phyloP scores from a whole-genome alignment of 2,888 invertebrate genomes.

The Callosobruchus maculatus region DNA sequence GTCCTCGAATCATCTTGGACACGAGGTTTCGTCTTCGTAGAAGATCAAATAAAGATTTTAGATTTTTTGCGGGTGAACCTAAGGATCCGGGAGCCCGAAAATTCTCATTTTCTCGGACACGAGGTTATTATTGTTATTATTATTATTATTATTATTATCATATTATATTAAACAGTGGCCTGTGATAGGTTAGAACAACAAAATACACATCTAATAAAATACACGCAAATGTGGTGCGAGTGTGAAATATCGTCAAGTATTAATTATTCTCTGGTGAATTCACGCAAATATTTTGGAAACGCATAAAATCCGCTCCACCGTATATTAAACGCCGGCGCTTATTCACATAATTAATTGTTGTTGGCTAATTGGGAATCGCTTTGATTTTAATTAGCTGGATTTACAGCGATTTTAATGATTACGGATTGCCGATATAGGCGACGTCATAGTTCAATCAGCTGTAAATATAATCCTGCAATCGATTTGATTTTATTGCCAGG shows the following conservation, averaged over 20 bases:
- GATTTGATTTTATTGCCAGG: too few relatives aligned
- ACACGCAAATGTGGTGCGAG: neutral
- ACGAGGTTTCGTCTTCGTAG: too few relatives aligned
- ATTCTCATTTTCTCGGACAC: too few relatives aligned
- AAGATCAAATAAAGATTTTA: too few relatives aligned
- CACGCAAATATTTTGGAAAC: conserved; percentile 31
- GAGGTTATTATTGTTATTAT: too few relatives aligned
- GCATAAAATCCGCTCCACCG: conserved; percentile 25
- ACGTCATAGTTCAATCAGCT: neutral
- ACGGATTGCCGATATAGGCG: conserved; percentile 9
- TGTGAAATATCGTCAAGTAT: conserved; percentile 33
- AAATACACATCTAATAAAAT: neutral
- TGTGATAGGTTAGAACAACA: neutral
- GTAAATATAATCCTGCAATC: neutral
- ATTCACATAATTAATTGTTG: conserved; percentile 40
- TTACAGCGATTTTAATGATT: conserved; percentile 28
- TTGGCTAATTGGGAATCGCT: conserved; percentile 31
- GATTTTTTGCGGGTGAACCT: too few relatives aligned
- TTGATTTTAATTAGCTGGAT: conserved; percentile 31
- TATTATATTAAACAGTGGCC: neutral
- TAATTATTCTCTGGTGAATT: conserved; percentile 40
- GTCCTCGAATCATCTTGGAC: too few relatives aligned
- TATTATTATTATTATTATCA: too few relatives aligned
- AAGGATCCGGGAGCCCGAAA: too few relatives aligned
- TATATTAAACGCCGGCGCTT: conserved; percentile 31